These are phyloP conservation scores for Aurelia aurita DNA, from an alignment of 30 jellyfish, hydroid and myxozoan species.

Conservation along the genomic window DNA sequence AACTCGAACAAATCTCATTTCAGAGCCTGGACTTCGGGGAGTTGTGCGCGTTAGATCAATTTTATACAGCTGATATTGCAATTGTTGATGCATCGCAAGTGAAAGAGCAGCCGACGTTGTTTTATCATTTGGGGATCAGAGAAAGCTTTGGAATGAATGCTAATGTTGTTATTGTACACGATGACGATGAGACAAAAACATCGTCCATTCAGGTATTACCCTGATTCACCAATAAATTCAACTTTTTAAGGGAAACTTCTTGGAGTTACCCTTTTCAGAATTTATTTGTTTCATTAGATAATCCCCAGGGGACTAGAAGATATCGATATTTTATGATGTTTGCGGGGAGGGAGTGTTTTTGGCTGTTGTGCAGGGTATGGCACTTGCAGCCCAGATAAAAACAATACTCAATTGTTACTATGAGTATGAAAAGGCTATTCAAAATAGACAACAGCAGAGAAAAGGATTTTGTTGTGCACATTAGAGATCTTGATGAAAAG, in stretches of 20 bases:
- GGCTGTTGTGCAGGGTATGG: no score
- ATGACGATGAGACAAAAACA: slow-evolving; percentile 70
- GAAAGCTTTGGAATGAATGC: slow-evolving; percentile 99
- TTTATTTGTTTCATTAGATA: no score
- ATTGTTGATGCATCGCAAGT: slow-evolving; percentile 87
- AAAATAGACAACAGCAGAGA: no score
- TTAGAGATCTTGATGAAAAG: no score
- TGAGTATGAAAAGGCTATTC: no score
- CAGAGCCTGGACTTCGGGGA: slow-evolving; percentile 95
- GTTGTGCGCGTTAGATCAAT: slow-evolving; percentile 78
- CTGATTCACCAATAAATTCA: background rate
- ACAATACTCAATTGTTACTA: no score
- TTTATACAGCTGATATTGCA: slow-evolving; percentile 94
- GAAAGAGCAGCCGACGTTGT: slow-evolving; percentile 82
- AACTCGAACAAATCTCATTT: slow-evolving; percentile 68
- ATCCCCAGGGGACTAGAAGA: no score
- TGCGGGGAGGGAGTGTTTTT: no score
- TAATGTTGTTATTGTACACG: slow-evolving; percentile 79
- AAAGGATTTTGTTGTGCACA: no score
- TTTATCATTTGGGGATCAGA: slow-evolving; percentile 96
- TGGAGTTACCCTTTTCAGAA: no score
- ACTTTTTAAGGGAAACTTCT: background rate
- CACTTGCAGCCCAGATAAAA: no score
- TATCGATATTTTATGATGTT: no score
- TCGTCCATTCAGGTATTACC: slow-evolving; percentile 80